Evolutionary conservation across 2,888 invertebrate species (phyloP).

Genomic region (Nymphalis urticae): DNA sequence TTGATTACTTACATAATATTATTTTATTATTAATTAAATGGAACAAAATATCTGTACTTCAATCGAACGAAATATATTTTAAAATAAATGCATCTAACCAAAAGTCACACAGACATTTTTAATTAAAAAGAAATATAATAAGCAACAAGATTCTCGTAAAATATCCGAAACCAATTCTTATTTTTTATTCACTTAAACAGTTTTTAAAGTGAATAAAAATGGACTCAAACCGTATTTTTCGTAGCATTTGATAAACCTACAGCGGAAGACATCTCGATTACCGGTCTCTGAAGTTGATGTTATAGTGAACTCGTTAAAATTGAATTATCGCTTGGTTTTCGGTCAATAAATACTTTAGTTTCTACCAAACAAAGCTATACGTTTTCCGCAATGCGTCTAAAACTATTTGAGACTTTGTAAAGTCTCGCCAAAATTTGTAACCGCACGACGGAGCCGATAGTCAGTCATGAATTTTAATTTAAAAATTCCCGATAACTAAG

Average conservation of each 20-base stretch:
- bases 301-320: slow-evolving; percentile 10
- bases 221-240: background rate
- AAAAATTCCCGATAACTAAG: background rate
- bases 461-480: slow-evolving; percentile 22
- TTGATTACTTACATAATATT: too few species aligned
- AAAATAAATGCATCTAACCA: too few species aligned
- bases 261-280: background rate
- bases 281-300: slow-evolving; percentile 5
- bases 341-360: slow-evolving; percentile 15
- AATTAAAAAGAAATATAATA: too few species aligned
- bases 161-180: too few species aligned
- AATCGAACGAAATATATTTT: too few species aligned
- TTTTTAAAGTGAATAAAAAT: too few species aligned
- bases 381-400: slow-evolving; percentile 42
- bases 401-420: slow-evolving; percentile 30
- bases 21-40: too few species aligned
- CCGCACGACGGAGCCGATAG: slow-evolving; percentile 18
- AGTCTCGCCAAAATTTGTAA: slow-evolving; percentile 28
- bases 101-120: too few species aligned
- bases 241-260: background rate
- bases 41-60: too few species aligned
- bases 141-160: too few species aligned
- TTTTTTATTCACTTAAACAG: too few species aligned
- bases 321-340: slow-evolving; percentile 20
- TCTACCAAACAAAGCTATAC: slow-evolving; percentile 21